These are phyloP conservation scores for Lochmaea crataegi DNA, from an alignment of 2,888 invertebrate species.

Conservation along the genomic window DNA sequence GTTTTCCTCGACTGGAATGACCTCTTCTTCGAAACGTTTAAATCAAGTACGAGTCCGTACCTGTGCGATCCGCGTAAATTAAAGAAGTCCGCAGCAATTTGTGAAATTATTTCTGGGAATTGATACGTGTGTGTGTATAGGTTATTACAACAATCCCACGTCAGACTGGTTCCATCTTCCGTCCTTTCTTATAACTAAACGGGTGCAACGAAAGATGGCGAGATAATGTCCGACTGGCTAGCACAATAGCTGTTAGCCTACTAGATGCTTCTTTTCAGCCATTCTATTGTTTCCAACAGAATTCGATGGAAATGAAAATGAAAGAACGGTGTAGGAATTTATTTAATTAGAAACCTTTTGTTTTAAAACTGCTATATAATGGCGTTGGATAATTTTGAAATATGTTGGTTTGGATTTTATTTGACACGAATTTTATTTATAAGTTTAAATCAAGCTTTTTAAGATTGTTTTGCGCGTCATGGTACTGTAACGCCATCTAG, in stretches of 20 bases:
- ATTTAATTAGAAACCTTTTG: constrained; percentile 2
- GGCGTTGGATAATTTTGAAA: not conserved
- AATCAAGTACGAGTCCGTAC: not conserved
- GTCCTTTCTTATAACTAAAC: constrained; percentile 25
- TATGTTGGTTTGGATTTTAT: too few species aligned
- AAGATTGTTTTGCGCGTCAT: too few species aligned
- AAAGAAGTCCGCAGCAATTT: constrained; percentile 64
- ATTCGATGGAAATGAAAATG: constrained; percentile 11
- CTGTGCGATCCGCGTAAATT: constrained; percentile 53
- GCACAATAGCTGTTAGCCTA: constrained; percentile 19
- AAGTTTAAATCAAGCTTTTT: too few species aligned
- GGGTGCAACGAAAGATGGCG: constrained; percentile 32
- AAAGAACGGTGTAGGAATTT: not conserved
- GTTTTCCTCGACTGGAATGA: too few species aligned
- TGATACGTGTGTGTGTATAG: constrained; percentile 41
- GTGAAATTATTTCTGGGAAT: constrained; percentile 66
- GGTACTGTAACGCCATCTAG: too few species aligned
- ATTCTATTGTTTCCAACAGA: constrained; percentile 8
- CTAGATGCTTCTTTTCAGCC: constrained; percentile 20
- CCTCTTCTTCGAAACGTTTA: not conserved
- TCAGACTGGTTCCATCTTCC: constrained; percentile 37
- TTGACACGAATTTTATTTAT: too few species aligned
- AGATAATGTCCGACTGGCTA: constrained; percentile 18
- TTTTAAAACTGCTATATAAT: not conserved
- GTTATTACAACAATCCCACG: constrained; percentile 35